Conservation (phyloP, 2,888 invertebrate genomes). For the Rhamnusium bicolor region DNA sequence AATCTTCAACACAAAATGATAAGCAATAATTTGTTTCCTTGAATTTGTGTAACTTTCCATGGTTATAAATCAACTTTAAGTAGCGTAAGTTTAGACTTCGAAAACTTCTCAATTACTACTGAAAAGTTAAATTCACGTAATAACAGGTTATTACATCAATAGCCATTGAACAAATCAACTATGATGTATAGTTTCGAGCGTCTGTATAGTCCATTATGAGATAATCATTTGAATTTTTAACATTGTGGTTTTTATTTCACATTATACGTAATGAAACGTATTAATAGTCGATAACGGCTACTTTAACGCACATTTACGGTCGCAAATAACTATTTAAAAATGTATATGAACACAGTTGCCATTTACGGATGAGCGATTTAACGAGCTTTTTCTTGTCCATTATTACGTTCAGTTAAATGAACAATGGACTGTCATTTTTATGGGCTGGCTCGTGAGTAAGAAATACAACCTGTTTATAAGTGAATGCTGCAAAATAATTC, state of each 20-base stretch:
- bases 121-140: constrained; percentile 6
- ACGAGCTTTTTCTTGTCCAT: background rate
- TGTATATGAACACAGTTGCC: constrained; percentile 9
- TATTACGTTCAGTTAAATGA: background rate
- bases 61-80: background rate
- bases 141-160: constrained; percentile 27
- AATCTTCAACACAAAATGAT: background rate
- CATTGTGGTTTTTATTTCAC: constrained; percentile 19
- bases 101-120: constrained; percentile 16
- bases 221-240: constrained; percentile 29
- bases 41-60: background rate
- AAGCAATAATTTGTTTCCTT: background rate
- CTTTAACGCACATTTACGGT: constrained; percentile 10
- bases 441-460: too few species aligned
- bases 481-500: too few species aligned
- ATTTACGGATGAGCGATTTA: constrained; percentile 6
- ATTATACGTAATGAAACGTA: constrained; percentile 5
- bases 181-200: background rate
- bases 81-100: background rate
- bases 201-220: constrained; percentile 18
- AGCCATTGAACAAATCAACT: constrained; percentile 29
- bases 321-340: constrained; percentile 23
- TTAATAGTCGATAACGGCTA: constrained; percentile 8
- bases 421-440: background rate
- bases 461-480: too few species aligned